A percentile compares a stretch with the other conserved stretches of the same genome.
phyloP scores from a whole-genome alignment of 2,888 invertebrate species.

The Melanchra persicariae region DNA sequence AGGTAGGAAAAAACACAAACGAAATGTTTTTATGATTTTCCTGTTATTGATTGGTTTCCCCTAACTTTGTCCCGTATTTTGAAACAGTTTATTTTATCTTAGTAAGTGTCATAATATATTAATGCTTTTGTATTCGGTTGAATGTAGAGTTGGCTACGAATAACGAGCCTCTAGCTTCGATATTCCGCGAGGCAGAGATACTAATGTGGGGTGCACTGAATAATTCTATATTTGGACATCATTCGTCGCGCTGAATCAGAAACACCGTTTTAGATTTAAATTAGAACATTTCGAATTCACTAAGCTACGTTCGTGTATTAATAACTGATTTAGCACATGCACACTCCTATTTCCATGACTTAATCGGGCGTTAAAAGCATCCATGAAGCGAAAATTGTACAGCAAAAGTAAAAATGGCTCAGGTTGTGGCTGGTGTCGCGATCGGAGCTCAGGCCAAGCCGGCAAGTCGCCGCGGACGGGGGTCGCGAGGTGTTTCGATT shows the following conservation, averaged over 20 bases:
- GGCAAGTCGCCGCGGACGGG: conserved; percentile 53
- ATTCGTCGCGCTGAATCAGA: conserved; percentile 74
- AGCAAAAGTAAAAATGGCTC: conserved; percentile 5
- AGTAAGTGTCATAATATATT: conserved; percentile 6
- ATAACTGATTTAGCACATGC: conserved; percentile 26
- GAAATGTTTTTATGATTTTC: conserved; percentile 46
- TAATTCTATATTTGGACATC: conserved; percentile 77
- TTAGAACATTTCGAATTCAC: conserved; percentile 64
- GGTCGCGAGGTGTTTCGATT: conserved; percentile 81
- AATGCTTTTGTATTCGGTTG: conserved; percentile 35
- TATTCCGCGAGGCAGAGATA: conserved; percentile 59
- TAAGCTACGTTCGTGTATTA: conserved; percentile 31
- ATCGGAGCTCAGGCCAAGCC: conserved; percentile 6
- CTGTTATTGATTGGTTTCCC: conserved; percentile 35
- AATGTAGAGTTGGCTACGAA: conserved; percentile 60
- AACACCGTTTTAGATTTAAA: conserved; percentile 67
- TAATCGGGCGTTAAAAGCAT: conserved; percentile 23
- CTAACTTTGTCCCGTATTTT: conserved; percentile 5
- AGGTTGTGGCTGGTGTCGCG: conserved; percentile 25
- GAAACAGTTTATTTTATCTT: conserved; percentile 22
- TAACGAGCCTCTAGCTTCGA: conserved; percentile 62
- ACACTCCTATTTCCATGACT: conserved; percentile 23
- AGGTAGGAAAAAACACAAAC: conserved; percentile 16
- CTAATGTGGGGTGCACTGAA: conserved; percentile 71
- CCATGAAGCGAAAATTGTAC: not conserved